Conservation (phyloP, 2,888 invertebrate genomes). For the Bimastos eiseni region DNA sequence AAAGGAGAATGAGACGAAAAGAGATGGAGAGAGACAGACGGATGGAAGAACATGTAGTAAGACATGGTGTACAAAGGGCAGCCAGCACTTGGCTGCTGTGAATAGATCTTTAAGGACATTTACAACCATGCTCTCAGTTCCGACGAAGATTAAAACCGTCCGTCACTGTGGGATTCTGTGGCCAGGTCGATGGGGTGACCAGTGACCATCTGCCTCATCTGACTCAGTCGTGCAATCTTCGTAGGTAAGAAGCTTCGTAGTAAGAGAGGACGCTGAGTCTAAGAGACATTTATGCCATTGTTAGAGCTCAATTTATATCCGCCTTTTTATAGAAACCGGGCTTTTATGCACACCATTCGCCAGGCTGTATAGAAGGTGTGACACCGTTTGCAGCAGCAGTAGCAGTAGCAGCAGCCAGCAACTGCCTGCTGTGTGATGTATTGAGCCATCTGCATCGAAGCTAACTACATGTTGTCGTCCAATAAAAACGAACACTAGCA, state of each 20-base stretch:
- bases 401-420: neutral
- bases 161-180: neutral
- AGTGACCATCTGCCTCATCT: too few relatives aligned
- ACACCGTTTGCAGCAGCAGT: neutral
- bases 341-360: neutral
- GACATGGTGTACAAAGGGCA: neutral
- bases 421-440: neutral
- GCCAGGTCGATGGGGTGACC: neutral
- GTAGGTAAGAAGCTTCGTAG: neutral
- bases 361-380: neutral
- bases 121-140: neutral
- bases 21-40: neutral
- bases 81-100: neutral
- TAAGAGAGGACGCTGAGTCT: neutral
- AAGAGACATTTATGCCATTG: neutral
- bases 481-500: neutral
- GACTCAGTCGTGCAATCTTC: neutral
- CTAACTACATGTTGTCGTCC: neutral
- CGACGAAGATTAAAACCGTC: neutral
- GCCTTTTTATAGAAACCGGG: neutral
- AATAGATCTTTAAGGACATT: neutral
- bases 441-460: constrained; percentile 13
- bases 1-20: neutral
- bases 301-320: neutral
- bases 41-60: neutral